Percentiles rank a stretch among this genome's conserved stretches.
Conservation (phyloP, 1,140 invertebrate genomes). For the Dermatophagoides farinae region DNA sequence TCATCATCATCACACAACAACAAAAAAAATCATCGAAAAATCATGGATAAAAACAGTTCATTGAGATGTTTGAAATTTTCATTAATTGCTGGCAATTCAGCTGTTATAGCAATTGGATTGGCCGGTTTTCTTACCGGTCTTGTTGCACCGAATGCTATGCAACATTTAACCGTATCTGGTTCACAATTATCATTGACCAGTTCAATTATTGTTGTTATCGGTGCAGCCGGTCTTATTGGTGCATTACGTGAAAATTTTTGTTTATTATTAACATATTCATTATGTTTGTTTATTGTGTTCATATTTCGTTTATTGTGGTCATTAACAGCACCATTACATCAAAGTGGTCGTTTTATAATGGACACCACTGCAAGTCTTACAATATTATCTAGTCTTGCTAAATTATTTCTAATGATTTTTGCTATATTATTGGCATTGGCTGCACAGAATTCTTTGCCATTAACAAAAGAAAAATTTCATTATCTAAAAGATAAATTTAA, state of each 20-base stretch:
- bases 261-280: neutral
- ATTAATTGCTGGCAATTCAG: neutral
- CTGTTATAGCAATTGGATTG: neutral
- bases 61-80: constrained; percentile 5
- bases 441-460: neutral
- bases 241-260: neutral
- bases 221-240: neutral
- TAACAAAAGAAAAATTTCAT: constrained; percentile 1
- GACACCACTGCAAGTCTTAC: neutral
- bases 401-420: constrained; percentile 1
- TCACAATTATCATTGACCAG: neutral
- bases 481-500: neutral
- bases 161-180: neutral
- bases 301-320: neutral
- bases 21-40: neutral
- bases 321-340: neutral
- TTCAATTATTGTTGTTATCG: neutral
- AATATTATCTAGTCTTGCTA: neutral
- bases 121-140: constrained; percentile 2
- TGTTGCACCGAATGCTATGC: neutral
- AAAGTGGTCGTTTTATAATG: neutral
- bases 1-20: neutral
- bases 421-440: constrained; percentile 1
- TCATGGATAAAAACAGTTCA: constrained; percentile 10
- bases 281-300: constrained; percentile 1